Base-by-base conservation (phyloP, 2,113 vertebrate genomes). In the Rhinolophus ferrumequinum region DNA sequence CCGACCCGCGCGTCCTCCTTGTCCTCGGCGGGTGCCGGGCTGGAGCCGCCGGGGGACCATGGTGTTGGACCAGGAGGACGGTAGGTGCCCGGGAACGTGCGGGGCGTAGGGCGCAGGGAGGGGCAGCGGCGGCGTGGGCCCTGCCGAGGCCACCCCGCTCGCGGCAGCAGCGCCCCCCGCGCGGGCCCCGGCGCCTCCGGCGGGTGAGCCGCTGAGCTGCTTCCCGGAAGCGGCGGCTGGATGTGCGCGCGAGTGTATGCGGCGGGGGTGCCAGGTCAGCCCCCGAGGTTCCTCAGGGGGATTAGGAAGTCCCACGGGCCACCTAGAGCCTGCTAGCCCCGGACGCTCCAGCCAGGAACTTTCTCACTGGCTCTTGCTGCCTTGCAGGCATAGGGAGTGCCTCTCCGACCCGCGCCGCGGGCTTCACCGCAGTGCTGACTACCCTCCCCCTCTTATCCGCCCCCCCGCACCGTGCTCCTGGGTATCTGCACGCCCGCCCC, bases 31-130 rank as follows among this genome's bases (percentile, higher is more conserved):
- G 1, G 86, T 44, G 92, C 98, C 97, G 98, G 98, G 98, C 98
- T 98, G 99, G 98, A 99, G 98, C 98, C 98, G 76, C 97, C 98
- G 98, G 98, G 98, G 98, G 99, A 99, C 99, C 97, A 99, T 99
- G 99, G 99, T 99, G 98, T 98, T 99, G 98, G 99, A 99, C 98
- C 99, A 99, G 99, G 99, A 99, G 98, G 99, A 99, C 99, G 99
- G 99, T 99, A 98, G 99, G 99, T 99, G 86, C 72, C 83, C 95
- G 93, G 62, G 10, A 58, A 19, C 47, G 24, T 75, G 28, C 22
- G 64, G 82, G 73, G 44, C 22, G 7, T 3, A 44, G 80, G 60
- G 66, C 30, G 10, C 41, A 21, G 84, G 33, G 33, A 3, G 52
- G 35, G 26, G 58, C 8, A 38, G 66, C 38, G 10, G 58, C 30